Base-by-base conservation (phyloP, 2,888 invertebrate genomes). In the Patella depressa region DNA sequence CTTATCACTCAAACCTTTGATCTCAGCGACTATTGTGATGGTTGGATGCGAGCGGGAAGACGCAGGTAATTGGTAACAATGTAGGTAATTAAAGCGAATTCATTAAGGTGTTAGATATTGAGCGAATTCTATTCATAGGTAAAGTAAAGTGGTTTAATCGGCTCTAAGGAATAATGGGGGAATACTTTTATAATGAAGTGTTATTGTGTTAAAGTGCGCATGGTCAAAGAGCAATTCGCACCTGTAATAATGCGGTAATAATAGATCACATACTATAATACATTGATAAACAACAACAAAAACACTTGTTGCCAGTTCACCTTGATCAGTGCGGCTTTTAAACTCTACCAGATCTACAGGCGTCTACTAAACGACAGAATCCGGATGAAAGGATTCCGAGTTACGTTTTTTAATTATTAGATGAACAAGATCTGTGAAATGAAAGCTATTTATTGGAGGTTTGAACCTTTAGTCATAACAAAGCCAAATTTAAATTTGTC, bases 11-110 rank as follows among this genome's bases (percentile, higher is more conserved):
- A 65, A 24, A 0, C 12, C 65, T 65, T 65, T 65, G 65, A 65
- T 65, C 19, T 65, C 24, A 4, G 19, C 65, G 65, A 65, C 65
- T 65, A 65, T 65, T 65, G 65, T 65, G 65, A 65, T 65, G 65
- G 19, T 65, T 65, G 65, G 65, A 65, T 65, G 65, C 65, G 65
- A 65, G 65, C 24, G 19, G 24, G 65, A 24, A 19, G 65, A 65
- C 5, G 24, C 65, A 65, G 65, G 65, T 65, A 65, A 19, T 65
- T 65, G 19, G 2, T 65, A 65, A 65, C 65, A 65, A 65, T 65
- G 24, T 65, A 65, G 65, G 65, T 65, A 65, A 65, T 65, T 65
- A 65, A 24, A 24, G 19, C 19, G 65, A 65, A 65, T 11, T 24
- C 11, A 24, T 11, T 24, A 65, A 19, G 65, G 65, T 65, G 65